Evolutionary conservation across 2,113 vertebrate species (phyloP), one percentile per base, ranked within the genome.

Genomic region (Etheostoma cragini): DNA sequence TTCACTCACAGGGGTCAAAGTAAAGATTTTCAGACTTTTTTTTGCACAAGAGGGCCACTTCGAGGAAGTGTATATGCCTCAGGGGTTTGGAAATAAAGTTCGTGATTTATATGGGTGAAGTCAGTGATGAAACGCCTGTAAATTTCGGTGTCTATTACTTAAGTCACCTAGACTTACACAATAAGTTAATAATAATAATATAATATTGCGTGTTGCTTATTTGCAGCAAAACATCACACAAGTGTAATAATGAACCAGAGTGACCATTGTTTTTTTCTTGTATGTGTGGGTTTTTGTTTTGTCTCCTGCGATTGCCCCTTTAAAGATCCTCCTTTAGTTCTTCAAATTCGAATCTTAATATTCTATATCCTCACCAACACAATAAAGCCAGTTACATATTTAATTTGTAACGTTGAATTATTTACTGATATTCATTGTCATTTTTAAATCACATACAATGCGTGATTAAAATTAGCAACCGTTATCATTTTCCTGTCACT

Each of bases 321-420:
- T 12, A 66, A 68, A 49, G 21, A 24, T 35, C 2, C 13, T 19
- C 0, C 0, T 49, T 60, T 14, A 4, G 24, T 71, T 57, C 2
- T 19, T 38, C 2, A 33, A 47, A 24, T 65, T 78, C 0, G 47
- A 42, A 24, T 38, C 5, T 33, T 15, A 56, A 47, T 54, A 10
- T 11, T 42, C 38, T 42, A 42, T 22, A 38, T 58, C 0, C 1
- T 56, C 45, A 47, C 22, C 17, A 16, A 62, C 52, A 22, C 17
- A 76, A 60, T 54, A 47, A 50, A 75, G 11, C 45, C 72, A 56
- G 65, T 62, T 73, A 4, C 22, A 61, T 56, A 26, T 53, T 6
- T 17, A 42, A 49, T 70, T 33, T 61, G 24, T 26, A 21, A 45
- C 5, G 26, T 73, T 75, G 8, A 62, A n/a, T 22, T 38, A 6